phyloP scores from a whole-genome alignment of 2,797 vertebrate genomes.

The Sciurus carolinensis region DNA sequence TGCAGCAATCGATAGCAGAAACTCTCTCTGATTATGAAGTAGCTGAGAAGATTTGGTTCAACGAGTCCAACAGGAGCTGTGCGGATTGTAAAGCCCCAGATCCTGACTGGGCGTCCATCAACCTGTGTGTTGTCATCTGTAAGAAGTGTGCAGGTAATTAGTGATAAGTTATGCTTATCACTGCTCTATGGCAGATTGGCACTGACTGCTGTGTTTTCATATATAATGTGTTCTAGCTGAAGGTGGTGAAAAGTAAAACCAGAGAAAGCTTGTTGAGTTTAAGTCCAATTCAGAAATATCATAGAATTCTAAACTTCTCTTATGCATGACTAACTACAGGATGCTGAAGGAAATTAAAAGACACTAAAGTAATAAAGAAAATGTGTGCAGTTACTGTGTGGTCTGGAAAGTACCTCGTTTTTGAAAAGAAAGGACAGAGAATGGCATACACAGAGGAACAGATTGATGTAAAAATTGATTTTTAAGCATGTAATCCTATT shows the following conservation, averaged over 20 bases:
- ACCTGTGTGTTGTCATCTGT: constrained; percentile 98
- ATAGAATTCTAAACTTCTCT: constrained; percentile 55
- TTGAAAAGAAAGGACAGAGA: not conserved
- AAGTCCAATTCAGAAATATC: constrained; percentile 39
- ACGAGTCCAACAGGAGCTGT: constrained; percentile 96
- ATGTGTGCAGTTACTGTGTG: rapidly evolving
- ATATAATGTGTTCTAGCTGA: not conserved
- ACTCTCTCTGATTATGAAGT: constrained; percentile 99
- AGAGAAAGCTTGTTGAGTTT: not conserved
- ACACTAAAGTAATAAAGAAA: constrained; percentile 30
- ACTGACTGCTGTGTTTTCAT: not conserved
- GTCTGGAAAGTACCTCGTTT: not conserved
- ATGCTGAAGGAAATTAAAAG: not conserved
- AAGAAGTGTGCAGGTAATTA: constrained; percentile 97
- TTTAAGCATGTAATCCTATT: constrained; percentile 57
- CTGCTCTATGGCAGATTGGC: not conserved
- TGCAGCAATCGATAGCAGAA: constrained; percentile 97
- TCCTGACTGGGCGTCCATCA: constrained; percentile 99
- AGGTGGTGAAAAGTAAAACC: constrained; percentile 64
- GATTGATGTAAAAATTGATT: constrained; percentile 50
- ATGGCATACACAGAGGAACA: not conserved
- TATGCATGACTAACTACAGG: constrained; percentile 45
- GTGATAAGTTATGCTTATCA: constrained; percentile 32
- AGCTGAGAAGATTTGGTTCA: constrained; percentile 99
- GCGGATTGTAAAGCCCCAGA: constrained; percentile 94